These are phyloP conservation scores for Cataglyphis rosenhaueri DNA, from an alignment of 2,888 invertebrate species.

Conservation along the genomic window DNA sequence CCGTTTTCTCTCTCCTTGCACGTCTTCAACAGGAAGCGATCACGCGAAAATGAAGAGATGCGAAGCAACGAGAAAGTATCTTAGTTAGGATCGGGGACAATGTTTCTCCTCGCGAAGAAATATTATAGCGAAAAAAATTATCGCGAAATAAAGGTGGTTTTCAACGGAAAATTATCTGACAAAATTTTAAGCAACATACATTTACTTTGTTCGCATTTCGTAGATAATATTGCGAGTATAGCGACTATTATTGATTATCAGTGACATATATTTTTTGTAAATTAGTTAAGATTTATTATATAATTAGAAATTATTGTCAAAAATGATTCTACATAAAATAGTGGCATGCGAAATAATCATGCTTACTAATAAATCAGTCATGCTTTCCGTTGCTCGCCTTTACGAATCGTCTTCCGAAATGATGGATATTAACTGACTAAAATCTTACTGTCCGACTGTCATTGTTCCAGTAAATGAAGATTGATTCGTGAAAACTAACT, in stretches of 20 bases:
- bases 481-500: conserved; percentile 33
- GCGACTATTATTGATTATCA: neutral
- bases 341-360: conserved; percentile 34
- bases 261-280: neutral
- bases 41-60: conserved; percentile 11
- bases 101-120: neutral
- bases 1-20: conserved; percentile 23
- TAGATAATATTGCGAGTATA: neutral
- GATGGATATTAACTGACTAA: conserved; percentile 9
- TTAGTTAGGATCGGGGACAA: neutral
- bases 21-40: conserved; percentile 14
- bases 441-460: neutral
- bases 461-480: conserved; percentile 27
- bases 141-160: neutral
- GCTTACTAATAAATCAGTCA: conserved; percentile 17
- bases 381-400: conserved; percentile 23
- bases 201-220: conserved; percentile 11
- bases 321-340: conserved; percentile 25
- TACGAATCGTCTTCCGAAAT: conserved; percentile 27
- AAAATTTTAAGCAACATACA: conserved; percentile 2
- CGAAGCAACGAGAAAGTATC: conserved; percentile 12
- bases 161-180: neutral
- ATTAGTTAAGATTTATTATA: neutral
- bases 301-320: neutral
- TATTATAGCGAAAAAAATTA: neutral